phyloP scores from a whole-genome alignment of 2,797 vertebrate genomes.

The Hephaestus fuliginosus region DNA sequence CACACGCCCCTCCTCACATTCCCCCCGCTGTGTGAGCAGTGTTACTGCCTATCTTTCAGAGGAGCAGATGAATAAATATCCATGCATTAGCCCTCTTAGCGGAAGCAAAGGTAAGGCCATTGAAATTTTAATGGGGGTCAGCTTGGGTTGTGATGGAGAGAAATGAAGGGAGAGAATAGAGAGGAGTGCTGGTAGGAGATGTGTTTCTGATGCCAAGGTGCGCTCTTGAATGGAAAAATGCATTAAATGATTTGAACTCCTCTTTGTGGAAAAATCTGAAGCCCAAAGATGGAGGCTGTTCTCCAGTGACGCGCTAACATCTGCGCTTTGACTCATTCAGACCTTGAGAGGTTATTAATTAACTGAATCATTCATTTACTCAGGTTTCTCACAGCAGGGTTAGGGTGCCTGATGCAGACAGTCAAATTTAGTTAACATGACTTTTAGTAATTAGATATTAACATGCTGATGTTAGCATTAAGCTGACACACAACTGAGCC shows the following conservation, averaged over 20 bases:
- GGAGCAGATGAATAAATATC: constrained; percentile 69
- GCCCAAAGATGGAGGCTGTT: neutral
- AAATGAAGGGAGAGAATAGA: constrained; percentile 27
- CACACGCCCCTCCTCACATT: constrained; percentile 22
- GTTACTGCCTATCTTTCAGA: constrained; percentile 44
- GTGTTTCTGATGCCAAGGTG: neutral
- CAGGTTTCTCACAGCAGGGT: neutral
- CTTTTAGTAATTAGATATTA: neutral
- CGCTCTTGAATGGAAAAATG: neutral
- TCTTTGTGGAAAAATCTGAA: neutral
- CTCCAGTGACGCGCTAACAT: neutral
- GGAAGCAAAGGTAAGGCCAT: constrained; percentile 44
- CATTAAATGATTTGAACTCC: neutral
- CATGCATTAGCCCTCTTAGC: constrained; percentile 54
- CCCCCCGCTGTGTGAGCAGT: constrained; percentile 27
- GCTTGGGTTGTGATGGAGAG: constrained; percentile 41
- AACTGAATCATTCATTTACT: neutral
- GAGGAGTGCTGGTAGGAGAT: constrained; percentile 5
- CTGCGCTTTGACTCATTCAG: neutral
- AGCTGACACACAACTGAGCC: neutral
- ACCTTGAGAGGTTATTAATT: neutral
- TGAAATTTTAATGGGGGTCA: constrained; percentile 61
- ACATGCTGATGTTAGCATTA: neutral
- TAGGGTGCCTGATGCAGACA: neutral
- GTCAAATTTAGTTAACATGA: neutral